Conservation (phyloP, 1,140 invertebrate species). For the Hydropsyche tenuis region DNA sequence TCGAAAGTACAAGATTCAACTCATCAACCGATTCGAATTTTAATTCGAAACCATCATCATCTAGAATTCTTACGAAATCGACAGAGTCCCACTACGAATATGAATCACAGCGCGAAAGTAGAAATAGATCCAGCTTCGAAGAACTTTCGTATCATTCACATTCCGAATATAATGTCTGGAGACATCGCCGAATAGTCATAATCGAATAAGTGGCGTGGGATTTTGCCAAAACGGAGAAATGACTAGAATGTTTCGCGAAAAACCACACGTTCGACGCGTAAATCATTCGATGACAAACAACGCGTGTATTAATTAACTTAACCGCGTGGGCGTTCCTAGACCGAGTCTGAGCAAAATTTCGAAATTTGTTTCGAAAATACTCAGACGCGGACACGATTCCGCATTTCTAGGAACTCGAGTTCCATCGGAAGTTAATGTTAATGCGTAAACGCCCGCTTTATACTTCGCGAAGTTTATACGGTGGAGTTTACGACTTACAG, state of each 20-base stretch:
- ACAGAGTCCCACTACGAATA: not conserved
- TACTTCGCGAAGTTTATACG: not conserved
- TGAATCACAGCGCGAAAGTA: not conserved
- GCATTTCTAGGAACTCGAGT: no score
- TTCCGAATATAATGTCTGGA: not conserved
- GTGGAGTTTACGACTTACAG: not conserved
- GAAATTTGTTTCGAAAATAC: no score
- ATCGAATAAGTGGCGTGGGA: constrained; percentile 4
- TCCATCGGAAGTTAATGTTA: not conserved
- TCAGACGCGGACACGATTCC: no score
- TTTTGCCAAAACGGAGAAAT: constrained; percentile 11
- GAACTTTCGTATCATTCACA: not conserved
- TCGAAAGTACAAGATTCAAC: no score
- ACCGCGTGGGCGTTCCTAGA: not conserved
- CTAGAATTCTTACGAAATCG: no score
- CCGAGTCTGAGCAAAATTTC: no score
- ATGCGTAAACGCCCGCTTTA: not conserved
- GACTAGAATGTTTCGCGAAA: not conserved
- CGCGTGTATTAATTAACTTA: not conserved
- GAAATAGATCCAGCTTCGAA: constrained; percentile 3
- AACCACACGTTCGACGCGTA: not conserved
- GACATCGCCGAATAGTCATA: not conserved
- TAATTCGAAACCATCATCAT: no score
- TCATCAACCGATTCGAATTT: no score
- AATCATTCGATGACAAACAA: constrained; percentile 12